Evolutionary conservation across 2,797 vertebrate species (phyloP).

Genomic region (Triplophysa bombifrons): DNA sequence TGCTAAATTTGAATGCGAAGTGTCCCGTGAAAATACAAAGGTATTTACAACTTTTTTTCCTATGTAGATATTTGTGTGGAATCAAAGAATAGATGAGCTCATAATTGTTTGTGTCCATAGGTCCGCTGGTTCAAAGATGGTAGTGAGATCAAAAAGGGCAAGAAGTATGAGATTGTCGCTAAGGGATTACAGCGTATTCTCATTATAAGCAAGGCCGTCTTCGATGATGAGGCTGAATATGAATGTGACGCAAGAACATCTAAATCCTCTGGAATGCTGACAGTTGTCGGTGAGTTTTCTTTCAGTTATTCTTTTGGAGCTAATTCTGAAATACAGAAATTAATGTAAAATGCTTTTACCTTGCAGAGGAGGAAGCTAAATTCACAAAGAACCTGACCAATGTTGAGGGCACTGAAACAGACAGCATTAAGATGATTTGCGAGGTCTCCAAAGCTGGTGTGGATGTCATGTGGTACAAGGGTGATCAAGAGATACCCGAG

Average conservation of each 20-base stretch:
- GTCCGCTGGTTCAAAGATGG: constrained; percentile 97
- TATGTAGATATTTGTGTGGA: constrained; percentile 11
- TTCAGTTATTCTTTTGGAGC: neutral
- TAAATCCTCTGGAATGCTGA: constrained; percentile 89
- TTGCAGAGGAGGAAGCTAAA: constrained; percentile 90
- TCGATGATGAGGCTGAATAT: constrained; percentile 96
- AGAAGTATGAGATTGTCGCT: constrained; percentile 93
- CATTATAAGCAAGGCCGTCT: constrained; percentile 87
- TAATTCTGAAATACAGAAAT: neutral
- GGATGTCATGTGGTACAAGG: constrained; percentile 90
- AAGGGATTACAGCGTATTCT: constrained; percentile 89
- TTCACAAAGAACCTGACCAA: constrained; percentile 96
- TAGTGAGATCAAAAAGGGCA: constrained; percentile 93
- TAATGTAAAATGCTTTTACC: constrained; percentile 4
- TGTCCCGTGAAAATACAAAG: constrained; percentile 91
- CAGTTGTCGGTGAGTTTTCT: constrained; percentile 85
- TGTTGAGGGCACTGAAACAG: constrained; percentile 90
- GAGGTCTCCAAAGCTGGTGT: constrained; percentile 91
- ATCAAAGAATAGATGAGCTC: neutral
- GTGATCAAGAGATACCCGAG: constrained; percentile 89
- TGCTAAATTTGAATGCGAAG: constrained; percentile 95
- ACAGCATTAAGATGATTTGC: constrained; percentile 92
- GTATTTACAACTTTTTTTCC: constrained; percentile 64
- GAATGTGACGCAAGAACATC: constrained; percentile 92
- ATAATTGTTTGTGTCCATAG: constrained; percentile 65